Evolutionary conservation across 2,888 invertebrate genomes (phyloP).

Genomic region (Ectropis crepuscularia): DNA sequence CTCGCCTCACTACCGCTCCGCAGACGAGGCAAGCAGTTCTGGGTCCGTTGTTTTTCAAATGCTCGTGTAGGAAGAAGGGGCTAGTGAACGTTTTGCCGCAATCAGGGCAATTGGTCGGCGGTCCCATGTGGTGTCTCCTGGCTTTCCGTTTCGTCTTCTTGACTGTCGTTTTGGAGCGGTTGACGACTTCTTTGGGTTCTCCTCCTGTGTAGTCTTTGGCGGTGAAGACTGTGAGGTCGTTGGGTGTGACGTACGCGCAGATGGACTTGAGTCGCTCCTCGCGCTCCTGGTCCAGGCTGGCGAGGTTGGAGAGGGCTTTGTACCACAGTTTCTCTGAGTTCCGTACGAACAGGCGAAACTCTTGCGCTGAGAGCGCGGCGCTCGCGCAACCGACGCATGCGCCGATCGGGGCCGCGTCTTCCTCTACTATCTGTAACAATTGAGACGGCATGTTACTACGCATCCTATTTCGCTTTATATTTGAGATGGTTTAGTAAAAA

Average conservation of each 20-base stretch:
- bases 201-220: constrained; percentile 58
- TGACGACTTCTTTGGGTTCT: constrained; percentile 55
- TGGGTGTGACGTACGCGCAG: constrained; percentile 61
- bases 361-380: constrained; percentile 63
- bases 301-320: constrained; percentile 56
- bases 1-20: constrained; percentile 58
- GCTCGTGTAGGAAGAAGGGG: constrained; percentile 65
- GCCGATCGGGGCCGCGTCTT: constrained; percentile 59
- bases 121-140: constrained; percentile 55
- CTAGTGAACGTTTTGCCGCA: constrained; percentile 67
- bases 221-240: constrained; percentile 57
- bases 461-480: too few relatives aligned
- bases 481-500: too few relatives aligned
- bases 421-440: constrained; percentile 68
- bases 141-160: constrained; percentile 51
- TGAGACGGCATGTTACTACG: background rate
- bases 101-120: constrained; percentile 63
- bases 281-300: constrained; percentile 37
- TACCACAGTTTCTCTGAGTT: constrained; percentile 63
- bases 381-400: constrained; percentile 65
- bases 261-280: constrained; percentile 53
- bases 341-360: constrained; percentile 63
- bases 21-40: constrained; percentile 70
- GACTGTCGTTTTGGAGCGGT: constrained; percentile 54
- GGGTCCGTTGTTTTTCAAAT: constrained; percentile 71